Conservation (phyloP, 2,113 vertebrate genomes). For the Lota lota region DNA sequence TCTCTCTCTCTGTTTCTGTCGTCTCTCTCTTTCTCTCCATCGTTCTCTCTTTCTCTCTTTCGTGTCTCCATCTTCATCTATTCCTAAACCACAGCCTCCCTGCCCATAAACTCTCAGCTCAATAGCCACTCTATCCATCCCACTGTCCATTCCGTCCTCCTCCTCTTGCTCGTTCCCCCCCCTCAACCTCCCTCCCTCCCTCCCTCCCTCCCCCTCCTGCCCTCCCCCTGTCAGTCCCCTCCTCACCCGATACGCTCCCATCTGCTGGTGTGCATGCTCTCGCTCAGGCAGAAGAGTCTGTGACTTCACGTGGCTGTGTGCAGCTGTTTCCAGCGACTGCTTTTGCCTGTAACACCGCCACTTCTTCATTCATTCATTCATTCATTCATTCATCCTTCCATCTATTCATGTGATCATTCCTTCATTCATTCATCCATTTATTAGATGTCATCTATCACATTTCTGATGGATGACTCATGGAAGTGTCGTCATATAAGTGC, state of each 20-base stretch:
- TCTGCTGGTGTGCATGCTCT: slow-evolving; percentile 26
- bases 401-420: too few relatives aligned
- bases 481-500: slow-evolving; percentile 19
- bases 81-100: too few relatives aligned
- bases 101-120: too few relatives aligned
- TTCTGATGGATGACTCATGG: neutral
- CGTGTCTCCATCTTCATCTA: neutral
- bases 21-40: neutral
- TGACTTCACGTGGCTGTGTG: too few relatives aligned
- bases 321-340: neutral
- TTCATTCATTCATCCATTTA: too few relatives aligned
- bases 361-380: neutral
- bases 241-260: slow-evolving; percentile 44
- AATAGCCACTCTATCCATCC: neutral
- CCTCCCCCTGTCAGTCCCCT: slow-evolving; percentile 44
- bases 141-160: slow-evolving; percentile 5
- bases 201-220: slow-evolving; percentile 32
- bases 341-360: neutral
- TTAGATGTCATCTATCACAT: neutral
- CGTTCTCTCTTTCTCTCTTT: neutral
- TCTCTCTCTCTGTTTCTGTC: neutral
- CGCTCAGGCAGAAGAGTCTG: slow-evolving; percentile 1
- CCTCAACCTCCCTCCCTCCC: slow-evolving; percentile 15
- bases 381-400: neutral
- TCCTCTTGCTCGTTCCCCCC: neutral